phyloP scores from a whole-genome alignment of 35 echinoderm and acorn worm species.

The Apostichopus japonicus region DNA sequence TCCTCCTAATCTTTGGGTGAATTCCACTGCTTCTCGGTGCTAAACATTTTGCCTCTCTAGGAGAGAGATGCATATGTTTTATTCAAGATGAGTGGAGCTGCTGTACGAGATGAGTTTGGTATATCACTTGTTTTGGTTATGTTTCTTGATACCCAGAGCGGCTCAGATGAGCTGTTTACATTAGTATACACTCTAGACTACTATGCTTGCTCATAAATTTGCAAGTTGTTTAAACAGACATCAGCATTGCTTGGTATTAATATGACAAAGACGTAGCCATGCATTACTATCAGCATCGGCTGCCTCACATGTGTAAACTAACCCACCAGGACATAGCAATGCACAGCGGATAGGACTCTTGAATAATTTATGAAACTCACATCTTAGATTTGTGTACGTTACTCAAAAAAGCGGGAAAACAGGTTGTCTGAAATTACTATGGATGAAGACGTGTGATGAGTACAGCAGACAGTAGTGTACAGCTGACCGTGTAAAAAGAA shows the following conservation, averaged over 20 bases:
- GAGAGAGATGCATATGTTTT: not conserved
- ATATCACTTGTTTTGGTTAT: slow-evolving; percentile 17
- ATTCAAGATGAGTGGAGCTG: not conserved
- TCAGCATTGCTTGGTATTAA: slow-evolving; percentile 22
- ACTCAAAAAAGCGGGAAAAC: not conserved
- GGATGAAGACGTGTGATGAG: not conserved
- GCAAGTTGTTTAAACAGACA: slow-evolving; percentile 31
- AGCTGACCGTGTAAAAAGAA: not conserved
- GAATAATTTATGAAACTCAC: slow-evolving; percentile 38
- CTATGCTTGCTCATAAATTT: slow-evolving; percentile 31
- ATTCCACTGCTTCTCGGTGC: not conserved
- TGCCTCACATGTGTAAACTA: slow-evolving; percentile 11
- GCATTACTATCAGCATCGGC: not conserved
- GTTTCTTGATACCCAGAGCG: not conserved
- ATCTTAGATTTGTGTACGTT: not conserved
- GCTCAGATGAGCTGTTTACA: slow-evolving; percentile 36
- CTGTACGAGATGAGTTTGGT: not conserved
- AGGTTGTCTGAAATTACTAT: not conserved
- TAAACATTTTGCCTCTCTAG: not conserved
- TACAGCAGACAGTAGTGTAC: not conserved
- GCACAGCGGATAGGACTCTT: not conserved
- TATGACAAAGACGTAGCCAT: not conserved
- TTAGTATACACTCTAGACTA: slow-evolving; percentile 18
- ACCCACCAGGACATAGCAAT: not conserved
- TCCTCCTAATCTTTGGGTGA: not conserved